Conservation (phyloP, 2,113 vertebrate genomes). For the Tetraodon nigroviridis region DNA sequence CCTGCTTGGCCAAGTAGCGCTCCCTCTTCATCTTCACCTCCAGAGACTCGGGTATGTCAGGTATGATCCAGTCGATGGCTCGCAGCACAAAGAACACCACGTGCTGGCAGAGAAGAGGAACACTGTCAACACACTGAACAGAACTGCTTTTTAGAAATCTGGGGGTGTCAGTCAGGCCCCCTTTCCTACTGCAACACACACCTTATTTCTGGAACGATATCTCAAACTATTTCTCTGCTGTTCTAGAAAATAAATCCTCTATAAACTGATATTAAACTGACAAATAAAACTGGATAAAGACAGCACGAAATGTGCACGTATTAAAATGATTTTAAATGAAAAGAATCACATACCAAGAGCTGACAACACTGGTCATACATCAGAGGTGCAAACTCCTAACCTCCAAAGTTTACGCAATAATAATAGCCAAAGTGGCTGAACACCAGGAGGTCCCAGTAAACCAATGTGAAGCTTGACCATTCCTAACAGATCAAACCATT, state of each 20-base stretch:
- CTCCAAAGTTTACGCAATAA: not conserved
- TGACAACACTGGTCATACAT: not conserved
- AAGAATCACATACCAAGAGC: not conserved
- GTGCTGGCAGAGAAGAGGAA: constrained; percentile 54
- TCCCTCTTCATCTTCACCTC: constrained; percentile 76
- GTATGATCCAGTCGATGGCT: constrained; percentile 77
- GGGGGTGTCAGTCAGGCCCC: not conserved
- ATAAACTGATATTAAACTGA: too few relatives aligned
- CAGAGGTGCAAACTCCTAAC: not conserved
- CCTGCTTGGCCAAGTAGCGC: constrained; percentile 74
- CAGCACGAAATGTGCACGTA: not conserved
- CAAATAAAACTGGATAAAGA: not conserved
- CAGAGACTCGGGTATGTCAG: constrained; percentile 71
- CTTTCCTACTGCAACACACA: too few relatives aligned
- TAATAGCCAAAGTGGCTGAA: too few relatives aligned
- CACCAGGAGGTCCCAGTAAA: too few relatives aligned
- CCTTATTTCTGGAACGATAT: too few relatives aligned
- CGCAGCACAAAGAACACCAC: constrained; percentile 75
- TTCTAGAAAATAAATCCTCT: too few relatives aligned
- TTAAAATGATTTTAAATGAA: not conserved
- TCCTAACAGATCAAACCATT: too few relatives aligned
- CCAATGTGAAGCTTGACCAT: too few relatives aligned
- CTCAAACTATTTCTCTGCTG: too few relatives aligned
- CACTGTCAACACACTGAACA: not conserved
- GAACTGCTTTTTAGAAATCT: not conserved